These are phyloP conservation scores for Xenopus borealis DNA, from an alignment of 2,113 vertebrate genomes.

Conservation along the genomic window DNA sequence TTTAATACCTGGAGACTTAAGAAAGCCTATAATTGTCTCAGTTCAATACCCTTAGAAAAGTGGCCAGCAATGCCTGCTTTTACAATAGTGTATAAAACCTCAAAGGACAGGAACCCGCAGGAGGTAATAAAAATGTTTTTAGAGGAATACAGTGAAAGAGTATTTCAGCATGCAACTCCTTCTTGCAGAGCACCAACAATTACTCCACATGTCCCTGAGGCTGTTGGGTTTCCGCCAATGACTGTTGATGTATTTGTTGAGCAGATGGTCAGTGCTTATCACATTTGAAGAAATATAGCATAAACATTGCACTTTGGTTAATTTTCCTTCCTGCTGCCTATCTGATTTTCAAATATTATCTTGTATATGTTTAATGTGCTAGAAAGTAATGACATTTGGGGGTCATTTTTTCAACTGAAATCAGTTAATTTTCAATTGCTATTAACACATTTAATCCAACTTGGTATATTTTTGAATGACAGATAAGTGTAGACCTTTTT, in stretches of 20 bases:
- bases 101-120: constrained; percentile 13
- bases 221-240: constrained; percentile 26
- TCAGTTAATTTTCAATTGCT: background rate
- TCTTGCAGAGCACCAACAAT: constrained; percentile 21
- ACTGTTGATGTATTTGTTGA: constrained; percentile 39
- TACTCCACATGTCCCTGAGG: constrained; percentile 28
- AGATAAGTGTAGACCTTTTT: background rate
- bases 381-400: background rate
- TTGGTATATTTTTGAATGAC: background rate
- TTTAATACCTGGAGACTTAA: too few relatives aligned
- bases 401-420: background rate
- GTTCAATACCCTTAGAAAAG: too few relatives aligned
- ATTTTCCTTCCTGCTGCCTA: constrained; percentile 1
- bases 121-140: constrained; percentile 25
- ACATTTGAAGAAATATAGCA: constrained; percentile 28
- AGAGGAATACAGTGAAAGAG: constrained; percentile 19
- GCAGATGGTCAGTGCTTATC: constrained; percentile 39
- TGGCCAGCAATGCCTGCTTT: constrained; percentile 8
- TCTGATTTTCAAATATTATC: background rate
- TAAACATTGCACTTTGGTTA: constrained; percentile 22
- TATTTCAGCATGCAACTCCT: constrained; percentile 10
- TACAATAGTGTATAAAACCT: background rate
- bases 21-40: too few relatives aligned
- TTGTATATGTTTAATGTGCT: constrained; percentile 8
- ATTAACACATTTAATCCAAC: background rate